Conservation (phyloP, 2,113 vertebrate species). For the Bubo blakistoni region DNA sequence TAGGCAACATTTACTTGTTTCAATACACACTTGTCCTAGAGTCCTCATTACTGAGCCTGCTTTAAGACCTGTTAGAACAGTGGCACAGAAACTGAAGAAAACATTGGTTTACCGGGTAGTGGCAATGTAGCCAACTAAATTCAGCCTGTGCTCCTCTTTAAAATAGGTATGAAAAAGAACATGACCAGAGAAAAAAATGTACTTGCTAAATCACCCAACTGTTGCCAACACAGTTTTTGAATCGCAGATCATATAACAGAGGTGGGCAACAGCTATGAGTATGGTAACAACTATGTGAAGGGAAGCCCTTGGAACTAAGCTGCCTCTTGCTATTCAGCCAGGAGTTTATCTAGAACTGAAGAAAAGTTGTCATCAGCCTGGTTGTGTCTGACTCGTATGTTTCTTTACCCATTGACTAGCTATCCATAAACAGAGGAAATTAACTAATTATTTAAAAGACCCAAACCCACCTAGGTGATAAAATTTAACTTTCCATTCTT, state of each 20-base stretch:
- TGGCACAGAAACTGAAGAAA: not conserved
- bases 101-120: not conserved
- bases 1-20: not conserved
- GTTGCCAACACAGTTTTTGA: not conserved
- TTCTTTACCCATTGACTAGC: not conserved
- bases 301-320: not conserved
- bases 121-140: not conserved
- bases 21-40: not conserved
- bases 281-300: accelerated
- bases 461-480: not conserved
- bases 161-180: not conserved
- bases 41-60: not conserved
- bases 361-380: not conserved
- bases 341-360: not conserved
- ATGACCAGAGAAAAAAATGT: not conserved
- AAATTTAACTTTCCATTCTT: not conserved
- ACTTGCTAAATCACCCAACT: not conserved
- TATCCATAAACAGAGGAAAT: not conserved
- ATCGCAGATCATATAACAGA: not conserved
- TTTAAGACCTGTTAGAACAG: not conserved
- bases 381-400: not conserved
- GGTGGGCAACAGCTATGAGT: not conserved
- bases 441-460: not conserved
- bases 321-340: not conserved
- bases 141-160: not conserved